Percentiles rank a stretch among this genome's conserved stretches.
phyloP scores from a whole-genome alignment of 2,888 invertebrate species.

The Protodeltote pygarga region DNA sequence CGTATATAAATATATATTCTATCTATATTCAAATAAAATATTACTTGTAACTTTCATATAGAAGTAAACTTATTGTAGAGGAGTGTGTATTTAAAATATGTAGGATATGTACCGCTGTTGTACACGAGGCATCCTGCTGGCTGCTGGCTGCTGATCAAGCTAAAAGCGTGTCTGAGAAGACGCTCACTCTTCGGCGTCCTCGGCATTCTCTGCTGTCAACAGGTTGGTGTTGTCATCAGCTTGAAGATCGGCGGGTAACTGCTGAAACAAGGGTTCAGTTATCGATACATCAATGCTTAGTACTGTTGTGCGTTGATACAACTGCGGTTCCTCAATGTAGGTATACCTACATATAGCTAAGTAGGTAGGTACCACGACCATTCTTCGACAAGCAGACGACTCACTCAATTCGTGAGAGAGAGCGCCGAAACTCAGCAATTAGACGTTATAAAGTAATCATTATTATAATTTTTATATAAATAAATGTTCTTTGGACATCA shows the following conservation, averaged over 20 bases:
- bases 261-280: constrained; percentile 63
- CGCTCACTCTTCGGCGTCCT: constrained; percentile 78
- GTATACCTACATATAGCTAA: neutral
- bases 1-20: constrained; percentile 43
- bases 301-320: too few relatives aligned
- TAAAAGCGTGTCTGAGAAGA: constrained; percentile 52
- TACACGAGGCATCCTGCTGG: constrained; percentile 66
- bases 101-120: constrained; percentile 58
- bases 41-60: constrained; percentile 20
- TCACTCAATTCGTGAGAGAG: too few relatives aligned
- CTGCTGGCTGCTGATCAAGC: constrained; percentile 62
- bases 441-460: too few relatives aligned
- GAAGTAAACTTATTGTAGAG: constrained; percentile 27
- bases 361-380: too few relatives aligned
- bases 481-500: too few relatives aligned
- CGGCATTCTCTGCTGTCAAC: constrained; percentile 80
- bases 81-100: constrained; percentile 37
- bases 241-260: constrained; percentile 78
- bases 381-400: too few relatives aligned
- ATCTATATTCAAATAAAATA: constrained; percentile 35
- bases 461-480: too few relatives aligned
- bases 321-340: too few relatives aligned
- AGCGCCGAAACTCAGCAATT: too few relatives aligned
- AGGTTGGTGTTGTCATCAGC: constrained; percentile 83
- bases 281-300: constrained; percentile 9